Evolutionary conservation across 2,113 vertebrate genomes (phyloP).

Genomic region (human (Homo sapiens)): DNA sequence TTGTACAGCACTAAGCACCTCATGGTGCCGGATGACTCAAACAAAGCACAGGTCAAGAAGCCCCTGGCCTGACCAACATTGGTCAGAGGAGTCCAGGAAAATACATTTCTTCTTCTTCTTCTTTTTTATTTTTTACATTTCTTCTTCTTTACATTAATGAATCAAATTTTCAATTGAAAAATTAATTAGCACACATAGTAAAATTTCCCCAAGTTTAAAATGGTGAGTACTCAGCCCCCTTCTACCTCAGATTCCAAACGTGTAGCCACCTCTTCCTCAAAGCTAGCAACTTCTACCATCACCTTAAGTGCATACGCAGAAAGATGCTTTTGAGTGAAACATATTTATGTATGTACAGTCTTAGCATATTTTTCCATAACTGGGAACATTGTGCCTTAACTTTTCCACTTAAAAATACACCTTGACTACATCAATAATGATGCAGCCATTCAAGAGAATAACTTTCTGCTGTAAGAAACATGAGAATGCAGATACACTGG

Average conservation of each 20-base stretch:
- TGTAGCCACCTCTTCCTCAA: background rate
- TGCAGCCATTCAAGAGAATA: background rate
- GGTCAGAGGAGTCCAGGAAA: background rate
- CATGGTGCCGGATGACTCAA: background rate
- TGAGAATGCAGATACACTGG: background rate
- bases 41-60: background rate
- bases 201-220: background rate
- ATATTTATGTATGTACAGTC: background rate
- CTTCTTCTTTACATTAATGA: background rate
- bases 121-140: background rate
- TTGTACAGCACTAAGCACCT: background rate
- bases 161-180: slow-evolving; percentile 12
- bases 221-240: background rate
- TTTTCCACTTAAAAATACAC: background rate
- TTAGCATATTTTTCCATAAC: background rate
- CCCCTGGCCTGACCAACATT: background rate
- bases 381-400: background rate
- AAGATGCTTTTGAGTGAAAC: background rate
- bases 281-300: background rate
- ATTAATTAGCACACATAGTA: background rate
- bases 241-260: background rate
- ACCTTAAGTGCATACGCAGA: background rate
- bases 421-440: background rate
- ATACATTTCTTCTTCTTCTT: background rate
- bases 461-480: background rate